Percentiles rank a stretch among this genome's conserved stretches.
phyloP scores from a whole-genome alignment of 1,140 invertebrate genomes.

The Drosophila burlai region DNA sequence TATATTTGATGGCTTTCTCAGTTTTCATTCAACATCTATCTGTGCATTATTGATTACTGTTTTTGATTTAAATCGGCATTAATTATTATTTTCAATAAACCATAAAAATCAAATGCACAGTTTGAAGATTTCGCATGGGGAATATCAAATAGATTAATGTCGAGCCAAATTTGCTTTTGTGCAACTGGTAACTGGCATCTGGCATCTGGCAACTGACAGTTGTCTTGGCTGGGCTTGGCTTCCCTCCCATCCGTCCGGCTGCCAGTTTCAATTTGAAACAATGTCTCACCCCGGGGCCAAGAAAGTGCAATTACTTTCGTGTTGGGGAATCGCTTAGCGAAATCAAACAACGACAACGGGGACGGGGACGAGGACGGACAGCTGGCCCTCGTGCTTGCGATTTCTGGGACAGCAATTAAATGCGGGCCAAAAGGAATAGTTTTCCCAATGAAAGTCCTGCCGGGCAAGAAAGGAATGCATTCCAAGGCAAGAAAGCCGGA shows the following conservation, averaged over 20 bases:
- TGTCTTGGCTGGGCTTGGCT: conserved; percentile 6
- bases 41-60: no score
- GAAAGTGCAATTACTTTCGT: conserved; percentile 67
- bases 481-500: neutral
- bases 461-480: neutral
- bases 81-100: neutral
- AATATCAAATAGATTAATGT: neutral
- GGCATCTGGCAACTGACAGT: conserved; percentile 20
- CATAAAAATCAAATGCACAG: neutral
- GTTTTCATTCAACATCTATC: no score
- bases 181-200: conserved; percentile 17
- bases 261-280: conserved; percentile 65
- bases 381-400: conserved; percentile 1
- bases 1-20: no score
- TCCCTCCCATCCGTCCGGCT: conserved; percentile 25
- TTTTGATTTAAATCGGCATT: neutral
- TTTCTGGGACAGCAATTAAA: conserved; percentile 47
- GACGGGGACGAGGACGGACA: neutral
- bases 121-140: neutral
- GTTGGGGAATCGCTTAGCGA: conserved; percentile 40
- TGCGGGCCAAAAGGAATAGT: conserved; percentile 27
- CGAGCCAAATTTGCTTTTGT: neutral
- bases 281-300: conserved; percentile 22
- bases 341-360: conserved; percentile 24
- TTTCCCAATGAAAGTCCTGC: conserved; percentile 14